Conservation (phyloP, 1,140 invertebrate species). For the Goniozus legneri region DNA sequence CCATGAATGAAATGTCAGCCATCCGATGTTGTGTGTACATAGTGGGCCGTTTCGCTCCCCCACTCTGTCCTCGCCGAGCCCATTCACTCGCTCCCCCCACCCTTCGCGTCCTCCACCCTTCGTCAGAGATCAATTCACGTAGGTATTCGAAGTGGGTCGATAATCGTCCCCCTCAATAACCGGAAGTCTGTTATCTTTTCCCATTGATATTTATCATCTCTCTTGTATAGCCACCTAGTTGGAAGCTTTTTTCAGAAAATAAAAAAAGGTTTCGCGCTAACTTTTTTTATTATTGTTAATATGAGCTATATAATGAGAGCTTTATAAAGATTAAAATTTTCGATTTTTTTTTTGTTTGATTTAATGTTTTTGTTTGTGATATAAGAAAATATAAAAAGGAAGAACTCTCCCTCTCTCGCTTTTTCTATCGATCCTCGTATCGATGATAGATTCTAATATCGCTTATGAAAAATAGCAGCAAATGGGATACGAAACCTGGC, state of each 20-base stretch:
- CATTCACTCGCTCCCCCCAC: not conserved
- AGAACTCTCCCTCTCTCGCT: slow-evolving; percentile 7
- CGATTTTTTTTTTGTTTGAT: too few relatives aligned
- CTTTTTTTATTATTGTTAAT: too few relatives aligned
- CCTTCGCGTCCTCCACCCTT: slow-evolving; percentile 12
- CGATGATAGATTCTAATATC: slow-evolving; percentile 36
- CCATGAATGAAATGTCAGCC: slow-evolving; percentile 33
- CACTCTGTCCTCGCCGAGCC: not conserved
- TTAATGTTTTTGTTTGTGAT: too few relatives aligned
- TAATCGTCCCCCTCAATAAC: slow-evolving; percentile 39
- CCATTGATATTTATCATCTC: slow-evolving; percentile 27
- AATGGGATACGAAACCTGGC: slow-evolving; percentile 31
- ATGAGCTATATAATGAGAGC: too few relatives aligned
- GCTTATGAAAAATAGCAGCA: slow-evolving; percentile 34
- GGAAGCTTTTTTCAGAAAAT: too few relatives aligned
- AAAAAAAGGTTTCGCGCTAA: too few relatives aligned
- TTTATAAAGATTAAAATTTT: too few relatives aligned
- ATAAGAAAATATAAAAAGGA: too few relatives aligned
- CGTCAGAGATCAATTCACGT: slow-evolving; percentile 30
- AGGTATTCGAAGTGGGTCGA: slow-evolving; percentile 36
- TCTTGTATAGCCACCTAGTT: slow-evolving; percentile 5
- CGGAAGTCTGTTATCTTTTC: slow-evolving; percentile 25
- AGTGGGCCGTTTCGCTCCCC: slow-evolving; percentile 10
- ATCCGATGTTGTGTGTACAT: slow-evolving; percentile 24
- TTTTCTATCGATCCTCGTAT: slow-evolving; percentile 14